phyloP scores from a whole-genome alignment of 2,888 invertebrate species.

The Cheilosia grossa region DNA sequence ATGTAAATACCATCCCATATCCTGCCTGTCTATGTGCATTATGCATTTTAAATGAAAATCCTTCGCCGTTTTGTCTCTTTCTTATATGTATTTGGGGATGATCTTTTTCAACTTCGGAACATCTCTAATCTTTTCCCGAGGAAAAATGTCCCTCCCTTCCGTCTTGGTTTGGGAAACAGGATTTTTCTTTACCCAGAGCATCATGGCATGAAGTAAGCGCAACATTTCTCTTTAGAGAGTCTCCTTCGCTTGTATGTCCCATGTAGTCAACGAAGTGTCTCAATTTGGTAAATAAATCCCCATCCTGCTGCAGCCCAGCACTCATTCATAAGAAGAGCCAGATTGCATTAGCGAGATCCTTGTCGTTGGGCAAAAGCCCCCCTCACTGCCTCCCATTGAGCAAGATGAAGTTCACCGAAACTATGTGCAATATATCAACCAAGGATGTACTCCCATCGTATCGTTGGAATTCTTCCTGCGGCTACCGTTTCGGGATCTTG shows the following conservation, averaged over 20 bases:
- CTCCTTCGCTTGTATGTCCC: not conserved
- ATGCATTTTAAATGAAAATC: constrained; percentile 63
- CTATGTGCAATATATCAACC: constrained; percentile 59
- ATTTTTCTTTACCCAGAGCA: constrained; percentile 47
- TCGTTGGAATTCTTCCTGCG: constrained; percentile 51
- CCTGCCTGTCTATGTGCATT: constrained; percentile 28
- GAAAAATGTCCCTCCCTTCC: constrained; percentile 65
- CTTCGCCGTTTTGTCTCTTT: constrained; percentile 18
- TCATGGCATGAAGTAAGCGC: constrained; percentile 18
- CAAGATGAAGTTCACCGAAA: constrained; percentile 53
- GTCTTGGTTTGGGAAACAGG: constrained; percentile 34
- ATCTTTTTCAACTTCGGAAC: constrained; percentile 62
- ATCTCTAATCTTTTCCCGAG: constrained; percentile 66
- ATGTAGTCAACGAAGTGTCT: constrained; percentile 37
- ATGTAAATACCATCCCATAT: constrained; percentile 27
- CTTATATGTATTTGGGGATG: constrained; percentile 34
- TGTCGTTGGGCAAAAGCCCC: constrained; percentile 23
- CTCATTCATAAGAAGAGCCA: constrained; percentile 53
- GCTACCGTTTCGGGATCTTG: constrained; percentile 61
- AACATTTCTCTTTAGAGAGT: constrained; percentile 46
- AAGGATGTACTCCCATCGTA: not conserved
- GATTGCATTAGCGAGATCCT: constrained; percentile 71
- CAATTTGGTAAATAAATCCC: constrained; percentile 71
- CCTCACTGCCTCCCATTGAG: constrained; percentile 7
- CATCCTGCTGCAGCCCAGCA: constrained; percentile 32